These are phyloP conservation scores for Engraulis encrasicolus DNA, from an alignment of 2,113 vertebrate species.

Conservation along the genomic window DNA sequence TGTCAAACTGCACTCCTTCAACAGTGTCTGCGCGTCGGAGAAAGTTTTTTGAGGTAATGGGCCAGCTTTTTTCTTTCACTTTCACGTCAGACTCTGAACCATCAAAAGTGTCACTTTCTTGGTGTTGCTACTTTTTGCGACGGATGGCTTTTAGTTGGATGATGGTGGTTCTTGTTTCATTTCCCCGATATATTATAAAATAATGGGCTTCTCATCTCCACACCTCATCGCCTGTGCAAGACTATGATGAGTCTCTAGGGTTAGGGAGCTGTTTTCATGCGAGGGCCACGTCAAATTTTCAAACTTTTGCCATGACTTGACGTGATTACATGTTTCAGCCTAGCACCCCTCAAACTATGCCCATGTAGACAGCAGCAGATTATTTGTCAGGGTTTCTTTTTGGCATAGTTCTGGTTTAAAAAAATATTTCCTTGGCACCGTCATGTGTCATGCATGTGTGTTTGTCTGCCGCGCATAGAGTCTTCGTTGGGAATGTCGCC, in stretches of 20 bases:
- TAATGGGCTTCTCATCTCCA: neutral
- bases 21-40: neutral
- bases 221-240: too few species aligned
- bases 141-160: neutral
- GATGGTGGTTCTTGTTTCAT: neutral
- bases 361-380: too few species aligned
- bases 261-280: too few species aligned
- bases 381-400: neutral
- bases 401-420: neutral
- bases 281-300: too few species aligned
- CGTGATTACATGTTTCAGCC: too few species aligned
- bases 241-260: too few species aligned
- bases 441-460: too few species aligned
- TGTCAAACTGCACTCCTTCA: neutral
- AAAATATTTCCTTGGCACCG: neutral
- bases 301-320: too few species aligned
- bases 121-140: neutral
- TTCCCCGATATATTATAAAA: neutral
- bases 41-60: neutral
- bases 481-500: too few species aligned
- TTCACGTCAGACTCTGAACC: neutral
- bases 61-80: neutral
- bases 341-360: too few species aligned
- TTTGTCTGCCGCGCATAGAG: too few species aligned
- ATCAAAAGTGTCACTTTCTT: too few species aligned